Percentiles rank a stretch among this genome's conserved stretches.
Conservation (phyloP, 2,797 vertebrate genomes). For the Alcedo quadribrachys region DNA sequence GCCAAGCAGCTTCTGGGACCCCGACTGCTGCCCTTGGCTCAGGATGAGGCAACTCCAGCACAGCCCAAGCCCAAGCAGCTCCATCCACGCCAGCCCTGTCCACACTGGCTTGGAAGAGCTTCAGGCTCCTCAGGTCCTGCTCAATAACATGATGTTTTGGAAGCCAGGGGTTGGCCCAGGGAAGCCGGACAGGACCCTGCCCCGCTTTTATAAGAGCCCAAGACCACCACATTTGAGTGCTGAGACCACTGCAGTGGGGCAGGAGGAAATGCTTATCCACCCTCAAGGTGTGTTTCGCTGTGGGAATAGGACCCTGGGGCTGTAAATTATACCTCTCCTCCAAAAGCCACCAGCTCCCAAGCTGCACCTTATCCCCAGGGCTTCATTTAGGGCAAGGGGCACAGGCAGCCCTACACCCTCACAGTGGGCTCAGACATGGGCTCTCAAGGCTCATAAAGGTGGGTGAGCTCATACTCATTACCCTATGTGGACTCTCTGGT, state of each 20-base stretch:
- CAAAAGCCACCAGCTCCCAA: too few relatives aligned
- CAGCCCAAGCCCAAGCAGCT: not conserved
- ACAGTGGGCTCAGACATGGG: not conserved
- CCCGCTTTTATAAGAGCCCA: too few relatives aligned
- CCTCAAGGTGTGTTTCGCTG: too few relatives aligned
- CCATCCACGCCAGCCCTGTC: not conserved
- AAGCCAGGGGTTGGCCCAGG: not conserved
- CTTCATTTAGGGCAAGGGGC: too few relatives aligned
- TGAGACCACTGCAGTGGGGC: too few relatives aligned
- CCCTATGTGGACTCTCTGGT: not conserved
- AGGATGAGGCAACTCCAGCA: not conserved
- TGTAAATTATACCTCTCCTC: too few relatives aligned
- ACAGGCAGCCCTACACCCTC: too few relatives aligned
- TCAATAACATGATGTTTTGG: not conserved
- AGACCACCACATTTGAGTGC: too few relatives aligned
- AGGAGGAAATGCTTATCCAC: too few relatives aligned
- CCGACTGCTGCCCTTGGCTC: accelerated
- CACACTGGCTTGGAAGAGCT: not conserved
- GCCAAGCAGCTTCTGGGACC: not conserved
- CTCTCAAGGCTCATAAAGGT: not conserved
- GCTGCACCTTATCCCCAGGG: too few relatives aligned
- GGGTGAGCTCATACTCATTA: not conserved
- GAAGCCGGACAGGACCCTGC: too few relatives aligned
- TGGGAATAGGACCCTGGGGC: too few relatives aligned
- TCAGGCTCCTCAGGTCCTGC: not conserved